phyloP scores from a whole-genome alignment of 2,797 vertebrate species.

The Melopsittacus undulatus region DNA sequence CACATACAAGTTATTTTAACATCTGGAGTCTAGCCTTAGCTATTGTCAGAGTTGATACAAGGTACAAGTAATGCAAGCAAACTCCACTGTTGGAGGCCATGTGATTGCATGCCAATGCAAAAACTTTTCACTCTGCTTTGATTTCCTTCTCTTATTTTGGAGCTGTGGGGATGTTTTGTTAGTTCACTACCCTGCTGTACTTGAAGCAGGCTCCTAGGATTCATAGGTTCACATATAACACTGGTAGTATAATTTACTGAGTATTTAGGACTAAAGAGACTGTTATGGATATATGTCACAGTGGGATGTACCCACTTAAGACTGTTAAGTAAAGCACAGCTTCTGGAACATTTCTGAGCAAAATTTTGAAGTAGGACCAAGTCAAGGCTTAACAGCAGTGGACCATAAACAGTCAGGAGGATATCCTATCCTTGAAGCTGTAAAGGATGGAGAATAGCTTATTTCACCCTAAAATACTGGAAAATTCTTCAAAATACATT shows the following conservation, averaged over 20 bases:
- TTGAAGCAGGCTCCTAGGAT: neutral
- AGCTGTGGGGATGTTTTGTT: conserved; percentile 53
- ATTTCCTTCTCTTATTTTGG: conserved; percentile 12
- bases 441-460: neutral
- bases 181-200: neutral
- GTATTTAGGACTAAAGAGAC: neutral
- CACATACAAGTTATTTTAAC: neutral
- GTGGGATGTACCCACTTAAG: neutral
- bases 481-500: neutral
- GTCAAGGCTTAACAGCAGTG: neutral
- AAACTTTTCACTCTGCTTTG: neutral
- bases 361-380: neutral
- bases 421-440: neutral
- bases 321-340: neutral
- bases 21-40: neutral
- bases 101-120: neutral
- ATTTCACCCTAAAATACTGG: neutral
- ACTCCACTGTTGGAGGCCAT: neutral
- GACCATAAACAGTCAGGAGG: neutral
- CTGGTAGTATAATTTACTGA: neutral
- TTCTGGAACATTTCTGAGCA: neutral
- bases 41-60: neutral
- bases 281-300: neutral
- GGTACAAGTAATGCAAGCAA: neutral
- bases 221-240: neutral